Base-by-base conservation (phyloP, 1,140 invertebrate species). In the Caenorhabditis remanei region DNA sequence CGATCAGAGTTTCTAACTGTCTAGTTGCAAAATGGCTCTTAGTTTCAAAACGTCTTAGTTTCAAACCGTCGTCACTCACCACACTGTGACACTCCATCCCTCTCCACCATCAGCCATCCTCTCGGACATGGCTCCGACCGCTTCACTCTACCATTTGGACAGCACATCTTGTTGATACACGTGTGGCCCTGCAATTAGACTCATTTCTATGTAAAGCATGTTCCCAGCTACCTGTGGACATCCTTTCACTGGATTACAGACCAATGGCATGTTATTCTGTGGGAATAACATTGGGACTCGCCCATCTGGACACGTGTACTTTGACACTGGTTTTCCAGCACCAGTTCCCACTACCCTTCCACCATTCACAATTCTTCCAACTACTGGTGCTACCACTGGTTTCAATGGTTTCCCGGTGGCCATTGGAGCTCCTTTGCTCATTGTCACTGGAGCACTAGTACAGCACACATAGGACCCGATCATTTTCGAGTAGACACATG, bases 391-490 rank as follows among this genome's bases (percentile, higher is more conserved):
- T 53, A 13, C 16, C 9, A 9, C 14, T 84, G 84, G 58, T 48
- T 9, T 13, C 3, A 50, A 8, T n/a, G 53, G 21, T 46, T 40
- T 48, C 14, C 32, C 43, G 8, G 16, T 14, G 11, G 61, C 21
- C 21, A 32, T 11, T 13, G 24, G 43, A 16, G 43, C 50, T 43
- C 40, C 53, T 58, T 84, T 84, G 21, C 46, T 79, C 43, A 79
- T 50, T 21, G 71, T 24, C 19, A 50, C 46, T 19, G 71, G 21
- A 13, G 58, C 87, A 75, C 32, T 32, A 8, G 86, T 61, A 82
- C 90, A 91, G 67, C 90, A 91, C 83, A 91, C 88, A 53, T 91
- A 91, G 32, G 88, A 85, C 24, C 83, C 87, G 9, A 91, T 82
- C 41, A 85, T 84, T 55, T 88, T 88, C 11, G 90, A 91, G 56